Percentiles rank a stretch among this genome's conserved stretches.
Conservation (phyloP, 2,113 vertebrate genomes). For the Cairina moschata region DNA sequence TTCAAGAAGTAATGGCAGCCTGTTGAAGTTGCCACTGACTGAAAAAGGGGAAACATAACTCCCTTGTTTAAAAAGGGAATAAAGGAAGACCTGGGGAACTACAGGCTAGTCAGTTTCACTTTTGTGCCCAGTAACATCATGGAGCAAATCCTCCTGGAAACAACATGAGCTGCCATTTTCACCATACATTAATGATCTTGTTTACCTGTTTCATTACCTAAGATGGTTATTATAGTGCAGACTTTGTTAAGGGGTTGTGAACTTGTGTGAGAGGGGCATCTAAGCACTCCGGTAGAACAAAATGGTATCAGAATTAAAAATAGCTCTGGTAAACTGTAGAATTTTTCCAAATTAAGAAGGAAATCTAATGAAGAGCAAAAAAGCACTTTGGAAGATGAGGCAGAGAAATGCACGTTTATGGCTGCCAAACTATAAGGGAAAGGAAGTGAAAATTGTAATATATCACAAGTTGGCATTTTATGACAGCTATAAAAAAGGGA, state of each 20-base stretch:
- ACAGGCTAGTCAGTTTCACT: too few relatives aligned
- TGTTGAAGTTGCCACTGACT: too few relatives aligned
- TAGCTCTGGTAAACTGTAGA: neutral
- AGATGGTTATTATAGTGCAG: neutral
- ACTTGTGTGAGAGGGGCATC: neutral
- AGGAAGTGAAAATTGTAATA: neutral
- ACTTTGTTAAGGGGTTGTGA: neutral
- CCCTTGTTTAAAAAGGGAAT: too few relatives aligned
- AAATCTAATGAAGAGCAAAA: neutral
- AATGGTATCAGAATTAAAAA: neutral
- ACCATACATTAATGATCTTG: accelerated
- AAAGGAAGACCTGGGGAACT: too few relatives aligned
- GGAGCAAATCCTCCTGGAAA: neutral
- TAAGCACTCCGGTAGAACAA: neutral
- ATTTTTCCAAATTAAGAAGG: neutral
- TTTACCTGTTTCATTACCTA: neutral
- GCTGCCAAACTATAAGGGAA: neutral
- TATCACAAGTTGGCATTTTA: neutral
- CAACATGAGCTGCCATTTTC: neutral
- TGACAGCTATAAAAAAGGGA: neutral
- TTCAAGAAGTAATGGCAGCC: neutral
- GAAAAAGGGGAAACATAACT: too few relatives aligned
- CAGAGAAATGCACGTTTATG: neutral
- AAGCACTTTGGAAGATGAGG: neutral
- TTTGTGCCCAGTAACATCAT: neutral